Conservation (phyloP, 2,888 invertebrate genomes). For the Neoaliturus tenellus region DNA sequence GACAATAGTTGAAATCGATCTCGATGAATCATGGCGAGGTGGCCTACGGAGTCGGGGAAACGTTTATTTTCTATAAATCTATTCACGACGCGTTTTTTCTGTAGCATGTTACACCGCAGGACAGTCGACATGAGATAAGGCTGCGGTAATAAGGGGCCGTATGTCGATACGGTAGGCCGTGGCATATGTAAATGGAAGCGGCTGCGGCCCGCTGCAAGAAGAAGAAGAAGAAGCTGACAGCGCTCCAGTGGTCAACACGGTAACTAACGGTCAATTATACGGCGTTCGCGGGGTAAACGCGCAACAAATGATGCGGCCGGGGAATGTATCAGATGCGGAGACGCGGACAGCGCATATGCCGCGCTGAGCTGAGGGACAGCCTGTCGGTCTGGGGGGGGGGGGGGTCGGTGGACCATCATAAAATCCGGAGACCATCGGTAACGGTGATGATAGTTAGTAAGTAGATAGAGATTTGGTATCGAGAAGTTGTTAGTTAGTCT, state of each 20-base stretch:
- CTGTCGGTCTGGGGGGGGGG: no score
- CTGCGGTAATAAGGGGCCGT: slow-evolving; percentile 56
- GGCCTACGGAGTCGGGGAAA: slow-evolving; percentile 48
- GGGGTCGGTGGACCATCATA: no score
- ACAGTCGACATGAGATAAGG: slow-evolving; percentile 56
- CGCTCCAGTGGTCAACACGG: slow-evolving; percentile 54
- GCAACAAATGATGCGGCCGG: slow-evolving; percentile 51
- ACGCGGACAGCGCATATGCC: neutral
- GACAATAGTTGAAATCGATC: slow-evolving; percentile 52
- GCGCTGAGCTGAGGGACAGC: no score
- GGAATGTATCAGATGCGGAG: slow-evolving; percentile 23
- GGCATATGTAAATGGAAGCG: slow-evolving; percentile 54
- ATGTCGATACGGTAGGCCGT: slow-evolving; percentile 54
- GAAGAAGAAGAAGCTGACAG: slow-evolving; percentile 53
- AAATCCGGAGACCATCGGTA: no score
- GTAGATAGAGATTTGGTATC: no score
- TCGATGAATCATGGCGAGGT: slow-evolving; percentile 54
- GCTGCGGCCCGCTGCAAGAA: slow-evolving; percentile 45
- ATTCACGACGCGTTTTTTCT: slow-evolving; percentile 51
- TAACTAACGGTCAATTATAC: slow-evolving; percentile 57
- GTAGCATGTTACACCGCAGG: slow-evolving; percentile 48
- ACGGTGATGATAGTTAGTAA: no score
- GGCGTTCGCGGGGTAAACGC: slow-evolving; percentile 36
- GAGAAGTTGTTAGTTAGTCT: no score
- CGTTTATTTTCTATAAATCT: slow-evolving; percentile 56